phyloP scores from a whole-genome alignment of 2,888 invertebrate genomes.

The Diplazon laetatorius region DNA sequence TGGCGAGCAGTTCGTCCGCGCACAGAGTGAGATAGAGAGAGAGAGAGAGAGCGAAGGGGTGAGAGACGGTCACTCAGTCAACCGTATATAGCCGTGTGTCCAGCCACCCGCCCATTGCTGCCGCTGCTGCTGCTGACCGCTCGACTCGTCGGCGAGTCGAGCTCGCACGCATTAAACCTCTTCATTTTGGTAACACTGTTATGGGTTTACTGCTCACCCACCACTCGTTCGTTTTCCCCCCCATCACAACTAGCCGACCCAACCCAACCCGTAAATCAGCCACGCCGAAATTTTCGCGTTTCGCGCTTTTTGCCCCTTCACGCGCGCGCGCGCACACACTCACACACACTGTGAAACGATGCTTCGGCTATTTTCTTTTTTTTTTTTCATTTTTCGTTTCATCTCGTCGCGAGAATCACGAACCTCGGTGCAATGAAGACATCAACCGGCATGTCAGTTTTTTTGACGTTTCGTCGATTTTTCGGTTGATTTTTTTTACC shows the following conservation, averaged over 20 bases:
- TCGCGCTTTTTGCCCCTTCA: slow-evolving; percentile 64
- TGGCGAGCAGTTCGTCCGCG: slow-evolving; percentile 28
- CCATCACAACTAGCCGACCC: no score
- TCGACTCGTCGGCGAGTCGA: slow-evolving; percentile 58
- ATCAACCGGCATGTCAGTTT: slow-evolving; percentile 61
- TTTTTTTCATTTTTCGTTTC: slow-evolving; percentile 59
- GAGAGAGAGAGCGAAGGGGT: no score
- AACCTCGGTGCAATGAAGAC: slow-evolving; percentile 70
- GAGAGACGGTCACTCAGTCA: slow-evolving; percentile 56
- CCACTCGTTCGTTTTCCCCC: slow-evolving; percentile 33
- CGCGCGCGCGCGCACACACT: no score
- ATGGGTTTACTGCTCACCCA: slow-evolving; percentile 75
- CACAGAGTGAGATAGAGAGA: no score
- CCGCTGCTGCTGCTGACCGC: slow-evolving; percentile 57
- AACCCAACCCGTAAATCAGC: slow-evolving; percentile 76
- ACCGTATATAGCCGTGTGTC: slow-evolving; percentile 59
- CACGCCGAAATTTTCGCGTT: slow-evolving; percentile 74
- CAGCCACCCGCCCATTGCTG: slow-evolving; percentile 55
- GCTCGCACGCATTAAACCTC: slow-evolving; percentile 76
- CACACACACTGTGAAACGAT: no score
- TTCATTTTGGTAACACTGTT: slow-evolving; percentile 80
- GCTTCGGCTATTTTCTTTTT: no score
- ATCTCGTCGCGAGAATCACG: slow-evolving; percentile 55
- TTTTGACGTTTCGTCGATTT: slow-evolving; percentile 12
- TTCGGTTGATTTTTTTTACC: not conserved